A percentile compares a stretch with the other conserved stretches of the same genome.
Conservation (phyloP, 2,797 vertebrate genomes). For the Sebastes elongatus region DNA sequence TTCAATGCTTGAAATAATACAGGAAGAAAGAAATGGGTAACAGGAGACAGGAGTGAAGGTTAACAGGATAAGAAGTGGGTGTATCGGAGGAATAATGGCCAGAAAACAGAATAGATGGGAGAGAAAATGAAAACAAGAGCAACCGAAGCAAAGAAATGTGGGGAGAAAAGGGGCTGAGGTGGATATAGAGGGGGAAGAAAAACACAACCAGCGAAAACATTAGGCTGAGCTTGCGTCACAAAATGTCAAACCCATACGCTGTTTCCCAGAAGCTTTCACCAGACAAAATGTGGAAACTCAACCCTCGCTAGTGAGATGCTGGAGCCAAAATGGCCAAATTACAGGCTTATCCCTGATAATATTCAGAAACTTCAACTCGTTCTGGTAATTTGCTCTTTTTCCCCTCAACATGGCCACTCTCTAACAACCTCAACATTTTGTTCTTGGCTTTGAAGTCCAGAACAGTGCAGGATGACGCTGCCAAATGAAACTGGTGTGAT, state of each 20-base stretch:
- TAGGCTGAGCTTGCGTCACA: constrained; percentile 53
- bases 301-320: constrained; percentile 54
- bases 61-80: background rate
- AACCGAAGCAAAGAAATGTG: background rate
- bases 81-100: background rate
- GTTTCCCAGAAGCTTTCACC: constrained; percentile 75
- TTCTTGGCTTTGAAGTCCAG: constrained; percentile 61
- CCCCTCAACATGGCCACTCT: constrained; percentile 11
- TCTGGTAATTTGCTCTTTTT: constrained; percentile 61
- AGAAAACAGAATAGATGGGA: background rate
- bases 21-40: background rate
- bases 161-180: constrained; percentile 12
- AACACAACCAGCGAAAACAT: constrained; percentile 45
- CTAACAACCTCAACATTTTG: constrained; percentile 47
- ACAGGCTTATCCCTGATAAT: constrained; percentile 63
- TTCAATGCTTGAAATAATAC: background rate
- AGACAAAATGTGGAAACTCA: constrained; percentile 76
- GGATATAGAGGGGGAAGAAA: constrained; percentile 18
- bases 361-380: constrained; percentile 63
- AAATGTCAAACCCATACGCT: constrained; percentile 64
- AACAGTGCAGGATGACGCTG: constrained; percentile 30
- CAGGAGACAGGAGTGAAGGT: background rate
- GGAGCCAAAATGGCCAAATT: constrained; percentile 66
- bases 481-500: constrained; percentile 57
- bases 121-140: background rate